Base-by-base conservation (phyloP, 2,797 vertebrate species). In the Catharus ustulatus region DNA sequence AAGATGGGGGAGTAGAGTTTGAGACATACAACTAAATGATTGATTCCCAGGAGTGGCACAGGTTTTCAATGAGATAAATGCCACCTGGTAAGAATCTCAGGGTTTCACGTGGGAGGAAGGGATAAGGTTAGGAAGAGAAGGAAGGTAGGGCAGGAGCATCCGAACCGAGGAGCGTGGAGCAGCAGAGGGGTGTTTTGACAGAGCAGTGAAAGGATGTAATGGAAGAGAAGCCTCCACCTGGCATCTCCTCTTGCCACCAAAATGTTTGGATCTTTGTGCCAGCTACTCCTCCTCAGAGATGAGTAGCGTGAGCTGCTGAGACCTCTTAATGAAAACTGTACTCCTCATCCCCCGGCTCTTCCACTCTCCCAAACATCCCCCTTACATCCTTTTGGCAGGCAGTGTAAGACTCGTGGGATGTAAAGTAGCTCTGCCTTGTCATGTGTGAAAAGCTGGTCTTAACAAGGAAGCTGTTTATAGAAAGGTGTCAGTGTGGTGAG, bases 121-220 rank as follows among this genome's bases (percentile, higher is more conserved):
- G 38, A 38, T 27, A 59, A 88, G 27, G 40, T 23, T 49, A 29
- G 40, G 64, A 45, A 43, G 58, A 42, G 38, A 29, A 82, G 23
- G 58, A 67, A 46, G 36, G 51, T 15, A 69, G 51, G 32, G 51
- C 46, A 61, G 2, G 20, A 76, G 64, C 45, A 63, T 15, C 55
- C 0, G 0, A 74, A 38, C 0, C 0, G 55, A 73, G 17, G 30
- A 38, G 30, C 27, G 40, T 27, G 36, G 36, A 84, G 40, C 34
- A 55, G 40, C 30, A 11, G 12, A 32, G 5, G 11, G 14, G 19
- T 0, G 1, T 71, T 76, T 7, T 11, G 11, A 38, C 8, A 3
- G 20, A 30, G 36, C 3, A 6, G 16, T 32, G 42, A 42, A 61
- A 61, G 27, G 38, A 38, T 24, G 21, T 21, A 32, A 51, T 7